Evolutionary conservation across 2,113 vertebrate genomes (phyloP).

Genomic region (Ellobius talpinus): DNA sequence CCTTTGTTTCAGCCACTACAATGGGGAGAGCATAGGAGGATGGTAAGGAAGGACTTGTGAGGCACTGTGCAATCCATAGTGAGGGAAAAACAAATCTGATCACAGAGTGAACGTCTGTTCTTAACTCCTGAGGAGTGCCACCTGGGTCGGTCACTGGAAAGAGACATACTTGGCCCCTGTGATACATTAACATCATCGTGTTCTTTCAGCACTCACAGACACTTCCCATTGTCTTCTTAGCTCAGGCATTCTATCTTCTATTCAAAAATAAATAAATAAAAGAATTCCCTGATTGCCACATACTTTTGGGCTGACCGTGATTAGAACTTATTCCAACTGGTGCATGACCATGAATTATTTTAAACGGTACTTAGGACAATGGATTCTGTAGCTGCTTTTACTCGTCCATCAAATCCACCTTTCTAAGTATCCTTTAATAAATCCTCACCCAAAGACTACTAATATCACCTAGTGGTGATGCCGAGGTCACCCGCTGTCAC

Average conservation of each 20-base stretch:
- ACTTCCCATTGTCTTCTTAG: background rate
- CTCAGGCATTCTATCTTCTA: conserved; percentile 5
- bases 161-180: background rate
- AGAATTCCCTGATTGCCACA: background rate
- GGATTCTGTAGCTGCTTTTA: background rate
- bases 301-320: background rate
- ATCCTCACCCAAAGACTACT: background rate
- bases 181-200: background rate
- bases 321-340: background rate
- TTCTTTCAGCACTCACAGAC: background rate
- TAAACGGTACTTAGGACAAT: background rate
- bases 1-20: background rate
- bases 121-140: background rate
- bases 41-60: background rate
- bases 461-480: background rate
- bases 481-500: background rate
- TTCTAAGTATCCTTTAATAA: conserved; percentile 9
- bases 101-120: background rate
- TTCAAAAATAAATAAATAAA: background rate
- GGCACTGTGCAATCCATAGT: background rate
- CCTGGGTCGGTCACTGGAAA: background rate
- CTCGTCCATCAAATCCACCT: background rate
- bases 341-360: background rate
- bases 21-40: background rate
- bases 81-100: background rate